A percentile compares a stretch with the other conserved stretches of the same genome.
phyloP scores from a whole-genome alignment of 2,113 vertebrate genomes.

The Damaliscus lunatus region DNA sequence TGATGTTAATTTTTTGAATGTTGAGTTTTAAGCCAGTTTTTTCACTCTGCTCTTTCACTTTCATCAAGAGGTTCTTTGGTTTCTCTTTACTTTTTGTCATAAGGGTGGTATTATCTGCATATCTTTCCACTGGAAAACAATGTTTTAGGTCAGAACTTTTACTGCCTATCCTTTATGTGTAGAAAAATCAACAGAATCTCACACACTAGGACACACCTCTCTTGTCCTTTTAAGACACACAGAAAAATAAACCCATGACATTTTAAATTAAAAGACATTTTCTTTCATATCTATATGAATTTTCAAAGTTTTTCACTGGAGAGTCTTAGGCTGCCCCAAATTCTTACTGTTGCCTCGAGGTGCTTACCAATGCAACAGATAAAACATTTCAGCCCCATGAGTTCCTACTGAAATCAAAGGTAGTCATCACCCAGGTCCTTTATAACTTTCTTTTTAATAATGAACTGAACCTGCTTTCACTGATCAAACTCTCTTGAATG shows the following conservation, averaged over 20 bases:
- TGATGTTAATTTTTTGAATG: background rate
- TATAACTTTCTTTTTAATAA: background rate
- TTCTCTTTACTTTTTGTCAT: background rate
- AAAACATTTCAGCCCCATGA: background rate
- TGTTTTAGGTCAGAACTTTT: background rate
- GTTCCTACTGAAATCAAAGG: background rate
- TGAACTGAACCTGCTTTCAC: background rate
- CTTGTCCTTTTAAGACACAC: background rate
- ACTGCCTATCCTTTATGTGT: background rate
- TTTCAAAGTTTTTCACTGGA: background rate
- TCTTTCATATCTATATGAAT: background rate
- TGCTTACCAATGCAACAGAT: background rate
- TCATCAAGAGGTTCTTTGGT: background rate
- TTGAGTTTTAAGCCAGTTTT: background rate
- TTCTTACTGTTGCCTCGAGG: background rate
- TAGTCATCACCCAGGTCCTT: background rate
- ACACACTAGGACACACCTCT: rapidly evolving
- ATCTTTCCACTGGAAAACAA: background rate
- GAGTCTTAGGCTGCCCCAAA: background rate
- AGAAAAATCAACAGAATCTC: background rate
- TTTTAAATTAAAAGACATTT: background rate
- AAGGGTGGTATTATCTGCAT: background rate
- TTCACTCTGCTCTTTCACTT: background rate
- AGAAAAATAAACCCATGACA: background rate
- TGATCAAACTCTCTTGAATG: background rate